Evolutionary conservation across 2,888 invertebrate genomes (phyloP), one percentile per base, ranked within the genome.

Genomic region (Ecliptopera silaceata): DNA sequence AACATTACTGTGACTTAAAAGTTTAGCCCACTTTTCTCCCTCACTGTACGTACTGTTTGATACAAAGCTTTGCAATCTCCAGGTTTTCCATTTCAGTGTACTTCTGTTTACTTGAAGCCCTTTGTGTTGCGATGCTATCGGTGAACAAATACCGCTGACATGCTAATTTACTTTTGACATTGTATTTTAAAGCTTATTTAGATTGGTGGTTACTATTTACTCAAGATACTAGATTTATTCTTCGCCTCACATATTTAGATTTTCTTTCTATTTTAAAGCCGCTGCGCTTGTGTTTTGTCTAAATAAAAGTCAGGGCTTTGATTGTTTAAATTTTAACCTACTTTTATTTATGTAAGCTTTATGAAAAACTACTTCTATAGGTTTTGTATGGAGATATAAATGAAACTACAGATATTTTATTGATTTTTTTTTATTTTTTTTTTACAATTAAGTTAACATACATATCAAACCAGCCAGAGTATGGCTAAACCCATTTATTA

Each of bases 361-460:
- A n/a, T n/a, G n/a, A n/a, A n/a, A n/a, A n/a, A n/a, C n/a, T n/a
- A n/a, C n/a, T n/a, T 6, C 17, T 36, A 29, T 1, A 39, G 48
- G 26, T 18, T 3, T 39, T 31, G 15, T 36, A 3, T 15, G 50
- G 70, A 66, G 61, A 67, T 61, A 67, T 61, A 83, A 88, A 88
- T 87, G 77, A 87, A 88, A 89, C 80, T 67, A 79, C 65, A 67
- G 54, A 63, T 74, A 82, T 82, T 76, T 78, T 77, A 74, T 79
- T 82, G 85, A 86, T 85, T 86, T 85, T 83, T 26, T 74, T 72
- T 66, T 11, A 11, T 42, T 79, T 86, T 88, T 85, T 56, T 90
- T 90, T 90, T 91, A 90, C 89, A 89, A 89, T 90, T 89, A 90
- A 89, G 88, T 89, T 91, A 91, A 90, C 90, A 91, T 91, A 91